Conservation (phyloP, 2,797 vertebrate species). For the Microtus agrestis region DNA sequence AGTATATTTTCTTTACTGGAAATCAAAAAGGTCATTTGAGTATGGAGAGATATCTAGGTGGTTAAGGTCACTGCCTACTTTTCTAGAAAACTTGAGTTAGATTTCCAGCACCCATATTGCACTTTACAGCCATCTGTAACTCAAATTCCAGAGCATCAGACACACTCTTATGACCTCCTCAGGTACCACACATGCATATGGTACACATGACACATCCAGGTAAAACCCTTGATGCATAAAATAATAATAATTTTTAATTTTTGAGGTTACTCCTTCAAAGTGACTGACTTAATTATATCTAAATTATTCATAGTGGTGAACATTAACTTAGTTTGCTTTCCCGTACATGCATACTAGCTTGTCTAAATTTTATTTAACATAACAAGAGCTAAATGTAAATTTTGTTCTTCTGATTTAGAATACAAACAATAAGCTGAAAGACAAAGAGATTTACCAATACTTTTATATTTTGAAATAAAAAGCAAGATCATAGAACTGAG, state of each 20-base stretch:
- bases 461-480: neutral
- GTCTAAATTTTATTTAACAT: neutral
- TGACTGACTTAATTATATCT: neutral
- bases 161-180: neutral
- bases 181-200: neutral
- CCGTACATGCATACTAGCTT: neutral
- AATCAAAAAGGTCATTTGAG: neutral
- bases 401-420: neutral
- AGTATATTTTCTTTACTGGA: neutral
- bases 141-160: neutral
- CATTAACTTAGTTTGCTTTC: neutral
- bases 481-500: neutral
- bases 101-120: neutral
- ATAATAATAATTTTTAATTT: neutral
- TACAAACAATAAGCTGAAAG: neutral
- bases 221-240: neutral
- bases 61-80: neutral
- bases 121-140: neutral
- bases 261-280: neutral
- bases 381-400: neutral
- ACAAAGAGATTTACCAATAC: neutral
- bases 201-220: neutral
- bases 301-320: neutral
- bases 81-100: neutral
- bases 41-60: neutral